Conservation (phyloP, 2,797 vertebrate species). For the Pantherophis vulpinus region DNA sequence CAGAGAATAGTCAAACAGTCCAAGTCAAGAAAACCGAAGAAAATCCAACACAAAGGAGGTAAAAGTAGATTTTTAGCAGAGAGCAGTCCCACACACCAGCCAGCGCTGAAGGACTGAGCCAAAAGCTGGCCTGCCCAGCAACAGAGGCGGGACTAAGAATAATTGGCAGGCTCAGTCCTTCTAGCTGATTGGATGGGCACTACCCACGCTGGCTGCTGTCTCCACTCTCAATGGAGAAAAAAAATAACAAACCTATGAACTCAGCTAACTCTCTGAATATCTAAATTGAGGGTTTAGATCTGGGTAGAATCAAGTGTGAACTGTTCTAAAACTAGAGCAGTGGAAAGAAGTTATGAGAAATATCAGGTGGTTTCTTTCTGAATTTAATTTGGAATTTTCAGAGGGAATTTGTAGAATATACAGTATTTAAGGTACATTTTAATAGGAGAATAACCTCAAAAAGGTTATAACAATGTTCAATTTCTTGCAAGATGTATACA, state of each 20-base stretch:
- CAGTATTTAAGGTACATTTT: not conserved
- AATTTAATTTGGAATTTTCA: not conserved
- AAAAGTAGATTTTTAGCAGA: too few species aligned
- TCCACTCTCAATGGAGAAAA: too few species aligned
- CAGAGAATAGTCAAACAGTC: too few species aligned
- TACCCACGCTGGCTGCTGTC: too few species aligned
- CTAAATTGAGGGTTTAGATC: not conserved
- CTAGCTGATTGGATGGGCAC: too few species aligned
- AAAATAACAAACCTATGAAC: not conserved
- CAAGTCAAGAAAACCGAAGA: too few species aligned
- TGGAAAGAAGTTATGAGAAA: not conserved
- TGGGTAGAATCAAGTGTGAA: not conserved
- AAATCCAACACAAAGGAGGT: too few species aligned
- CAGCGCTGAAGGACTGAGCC: too few species aligned
- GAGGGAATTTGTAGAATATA: not conserved
- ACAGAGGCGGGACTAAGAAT: too few species aligned
- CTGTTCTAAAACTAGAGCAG: not conserved
- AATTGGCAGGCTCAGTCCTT: too few species aligned
- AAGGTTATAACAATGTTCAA: not conserved
- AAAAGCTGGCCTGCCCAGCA: too few species aligned
- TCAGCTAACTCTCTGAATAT: not conserved
- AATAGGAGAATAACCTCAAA: not conserved
- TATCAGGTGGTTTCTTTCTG: not conserved
- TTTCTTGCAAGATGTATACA: not conserved
- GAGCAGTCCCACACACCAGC: too few species aligned